Evolutionary conservation across 2,113 vertebrate species (phyloP), one percentile per base, ranked within the genome.

Genomic region (Neopipo cinnamomea): DNA sequence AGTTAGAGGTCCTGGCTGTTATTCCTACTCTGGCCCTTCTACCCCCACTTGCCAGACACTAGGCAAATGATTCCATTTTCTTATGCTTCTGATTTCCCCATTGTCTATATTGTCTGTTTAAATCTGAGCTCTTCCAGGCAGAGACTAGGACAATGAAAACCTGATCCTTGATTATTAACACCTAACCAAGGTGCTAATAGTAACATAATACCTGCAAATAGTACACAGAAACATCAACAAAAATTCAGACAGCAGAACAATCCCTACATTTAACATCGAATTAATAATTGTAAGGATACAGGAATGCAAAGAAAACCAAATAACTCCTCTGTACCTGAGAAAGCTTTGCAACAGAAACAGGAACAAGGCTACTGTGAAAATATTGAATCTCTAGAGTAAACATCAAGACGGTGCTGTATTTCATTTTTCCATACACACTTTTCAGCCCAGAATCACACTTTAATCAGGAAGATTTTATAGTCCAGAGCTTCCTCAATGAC

Each of bases 401-500:
- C 62, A 93, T 70, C 72, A 88, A 94, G 67, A 20, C 76, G 68
- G 31, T 93, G 19, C 31, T 76, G 27, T 86, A 94, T 96, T 93
- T 94, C 68, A 75, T 91, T 88, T 96, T 88, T 86, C 89, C 49
- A 74, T 74, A 67, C 5, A 56, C 21, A 66, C 4, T 94, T 93
- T 94, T 88, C 84, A 88, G 42, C 50, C 41, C 63, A 75, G 84
- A 93, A 91, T 63, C 75, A 86, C 71, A 68, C 12, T 97, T 96
- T 82, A 94, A 95, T 93, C 91, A 86, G 62, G 73, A 92, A 88
- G 61, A 83, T 79, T 94, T 96, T 95, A 92, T 94, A 97, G 83
- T 96, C 88, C 65, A 91, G 77, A 92, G 87, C 78, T 96, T 91
- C 62, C 85, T 94, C 47, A 94, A 83, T 93, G 72, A 90, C 93